These are phyloP conservation scores for Strigops habroptila DNA, from an alignment of 2,113 vertebrate species.

Conservation along the genomic window DNA sequence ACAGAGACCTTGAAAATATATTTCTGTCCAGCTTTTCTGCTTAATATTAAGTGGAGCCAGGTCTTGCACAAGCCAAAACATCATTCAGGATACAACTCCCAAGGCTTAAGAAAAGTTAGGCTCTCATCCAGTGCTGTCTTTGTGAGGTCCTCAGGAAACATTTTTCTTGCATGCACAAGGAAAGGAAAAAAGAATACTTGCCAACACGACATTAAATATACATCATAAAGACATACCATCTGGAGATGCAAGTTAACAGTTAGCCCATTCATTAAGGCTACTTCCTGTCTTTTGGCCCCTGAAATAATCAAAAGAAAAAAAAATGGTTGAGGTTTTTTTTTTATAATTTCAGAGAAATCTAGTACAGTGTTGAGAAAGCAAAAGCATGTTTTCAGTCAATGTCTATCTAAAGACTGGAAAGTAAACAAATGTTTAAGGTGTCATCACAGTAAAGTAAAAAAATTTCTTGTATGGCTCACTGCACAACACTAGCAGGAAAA, in stretches of 20 bases:
- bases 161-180: neutral
- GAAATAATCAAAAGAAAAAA: constrained; percentile 13
- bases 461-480: constrained; percentile 26
- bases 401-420: neutral
- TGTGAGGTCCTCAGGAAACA: constrained; percentile 28
- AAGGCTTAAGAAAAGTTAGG: neutral
- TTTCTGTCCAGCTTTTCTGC: neutral
- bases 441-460: constrained; percentile 34
- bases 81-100: neutral
- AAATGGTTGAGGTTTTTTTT: neutral
- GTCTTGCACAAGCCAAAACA: neutral
- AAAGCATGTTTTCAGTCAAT: neutral
- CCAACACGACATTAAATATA: constrained; percentile 7
- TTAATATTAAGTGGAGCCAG: neutral
- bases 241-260: constrained; percentile 93
- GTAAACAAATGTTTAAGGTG: constrained; percentile 30
- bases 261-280: constrained; percentile 89
- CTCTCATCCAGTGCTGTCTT: neutral
- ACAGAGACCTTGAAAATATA: neutral
- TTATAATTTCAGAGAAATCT: neutral
- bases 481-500: neutral
- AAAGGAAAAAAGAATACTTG: neutral
- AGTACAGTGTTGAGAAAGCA: neutral
- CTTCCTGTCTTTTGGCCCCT: constrained; percentile 78
- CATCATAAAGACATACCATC: constrained; percentile 76